A percentile compares a stretch with the other conserved stretches of the same genome.
phyloP scores from a whole-genome alignment of 2,797 vertebrate genomes.

The Centroberyx gerrardi region DNA sequence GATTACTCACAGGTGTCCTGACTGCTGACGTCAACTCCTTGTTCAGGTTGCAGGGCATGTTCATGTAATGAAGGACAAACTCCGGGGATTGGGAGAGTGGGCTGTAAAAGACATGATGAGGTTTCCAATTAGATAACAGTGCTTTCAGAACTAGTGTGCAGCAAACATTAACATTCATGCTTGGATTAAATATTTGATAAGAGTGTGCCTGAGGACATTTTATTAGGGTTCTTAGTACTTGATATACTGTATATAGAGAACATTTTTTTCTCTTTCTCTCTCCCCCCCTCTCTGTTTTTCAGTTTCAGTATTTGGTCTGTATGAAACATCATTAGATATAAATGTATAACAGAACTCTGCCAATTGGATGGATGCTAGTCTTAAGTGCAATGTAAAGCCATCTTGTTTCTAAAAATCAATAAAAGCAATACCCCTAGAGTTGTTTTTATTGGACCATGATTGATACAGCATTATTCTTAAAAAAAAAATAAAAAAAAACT shows the following conservation, averaged over 20 bases:
- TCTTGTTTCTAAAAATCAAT: constrained; percentile 49
- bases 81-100: constrained; percentile 58
- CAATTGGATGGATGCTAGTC: constrained; percentile 12
- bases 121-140: constrained; percentile 35
- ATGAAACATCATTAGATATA: constrained; percentile 20
- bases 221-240: constrained; percentile 15
- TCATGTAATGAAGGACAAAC: constrained; percentile 63
- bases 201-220: constrained; percentile 20
- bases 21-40: constrained; percentile 70
- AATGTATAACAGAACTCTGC: constrained; percentile 12
- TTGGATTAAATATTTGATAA: constrained; percentile 26
- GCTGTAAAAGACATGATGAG: constrained; percentile 59
- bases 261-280: too few relatives aligned
- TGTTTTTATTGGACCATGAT: constrained; percentile 37
- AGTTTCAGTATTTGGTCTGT: constrained; percentile 7
- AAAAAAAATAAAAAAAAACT: background rate
- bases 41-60: constrained; percentile 44
- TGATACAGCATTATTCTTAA: constrained; percentile 15
- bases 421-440: constrained; percentile 28
- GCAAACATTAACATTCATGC: constrained; percentile 24
- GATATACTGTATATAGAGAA: background rate
- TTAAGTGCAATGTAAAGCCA: constrained; percentile 12
- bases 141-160: constrained; percentile 26
- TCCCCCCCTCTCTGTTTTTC: constrained; percentile 4
- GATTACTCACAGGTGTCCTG: constrained; percentile 78